Percentiles rank a stretch among this genome's conserved stretches.
These are phyloP conservation scores for Cranoglanis bouderius DNA, from an alignment of 2,113 vertebrate species.

Conservation along the genomic window DNA sequence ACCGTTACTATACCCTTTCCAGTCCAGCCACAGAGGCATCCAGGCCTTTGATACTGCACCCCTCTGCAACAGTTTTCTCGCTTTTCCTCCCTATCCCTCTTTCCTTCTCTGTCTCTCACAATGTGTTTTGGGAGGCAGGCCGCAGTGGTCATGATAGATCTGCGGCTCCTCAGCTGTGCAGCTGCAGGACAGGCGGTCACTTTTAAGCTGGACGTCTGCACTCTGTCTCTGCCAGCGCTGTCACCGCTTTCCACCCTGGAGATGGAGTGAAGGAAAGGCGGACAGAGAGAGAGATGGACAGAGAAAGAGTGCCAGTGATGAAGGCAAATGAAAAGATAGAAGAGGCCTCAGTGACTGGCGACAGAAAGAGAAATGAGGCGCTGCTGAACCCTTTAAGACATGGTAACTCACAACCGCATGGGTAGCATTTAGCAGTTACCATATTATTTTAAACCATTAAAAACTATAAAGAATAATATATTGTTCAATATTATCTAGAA, in stretches of 20 bases:
- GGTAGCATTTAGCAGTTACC: neutral
- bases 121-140: constrained; percentile 47
- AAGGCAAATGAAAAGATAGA: constrained; percentile 70
- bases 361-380: constrained; percentile 58
- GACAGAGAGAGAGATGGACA: constrained; percentile 66
- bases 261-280: constrained; percentile 60
- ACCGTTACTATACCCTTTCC: constrained; percentile 15
- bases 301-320: constrained; percentile 66
- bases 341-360: constrained; percentile 55
- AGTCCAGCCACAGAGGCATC: constrained; percentile 39
- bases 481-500: neutral
- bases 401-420: constrained; percentile 13
- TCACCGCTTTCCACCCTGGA: constrained; percentile 61
- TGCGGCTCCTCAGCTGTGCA: constrained; percentile 66
- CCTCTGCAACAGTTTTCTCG: constrained; percentile 39
- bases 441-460: neutral
- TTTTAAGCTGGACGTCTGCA: constrained; percentile 72
- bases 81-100: neutral
- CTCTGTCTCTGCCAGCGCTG: constrained; percentile 76
- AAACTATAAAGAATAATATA: neutral
- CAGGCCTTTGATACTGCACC: constrained; percentile 23
- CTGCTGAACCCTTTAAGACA: constrained; percentile 32
- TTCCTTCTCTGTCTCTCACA: constrained; percentile 26
- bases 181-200: constrained; percentile 73
- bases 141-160: constrained; percentile 69